Evolutionary conservation across 1,140 invertebrate genomes (phyloP).

Genomic region (Sarcophaga bullata): DNA sequence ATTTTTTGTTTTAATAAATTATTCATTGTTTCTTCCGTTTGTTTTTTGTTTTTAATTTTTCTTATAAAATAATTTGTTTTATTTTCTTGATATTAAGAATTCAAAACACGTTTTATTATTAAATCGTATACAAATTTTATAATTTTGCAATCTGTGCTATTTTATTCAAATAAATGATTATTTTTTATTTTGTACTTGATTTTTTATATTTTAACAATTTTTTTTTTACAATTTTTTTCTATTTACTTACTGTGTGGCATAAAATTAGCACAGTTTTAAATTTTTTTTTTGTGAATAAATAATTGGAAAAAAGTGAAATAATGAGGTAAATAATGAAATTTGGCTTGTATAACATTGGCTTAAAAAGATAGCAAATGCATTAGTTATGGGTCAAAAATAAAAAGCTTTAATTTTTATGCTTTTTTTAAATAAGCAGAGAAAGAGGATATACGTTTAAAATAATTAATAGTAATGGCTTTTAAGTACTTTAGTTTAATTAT

Average conservation of each 20-base stretch:
- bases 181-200: neutral
- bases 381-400: no score
- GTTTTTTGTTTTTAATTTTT: neutral
- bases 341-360: neutral
- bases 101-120: constrained; percentile 6
- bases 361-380: no score
- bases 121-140: neutral
- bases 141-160: constrained; percentile 7
- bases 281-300: neutral
- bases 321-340: neutral
- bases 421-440: no score
- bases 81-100: neutral
- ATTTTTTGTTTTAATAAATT: neutral
- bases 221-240: no score
- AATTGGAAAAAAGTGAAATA: neutral
- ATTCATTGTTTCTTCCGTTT: constrained; percentile 13
- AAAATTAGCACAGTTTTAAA: neutral
- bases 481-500: no score
- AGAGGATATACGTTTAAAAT: no score
- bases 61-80: neutral
- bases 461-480: no score
- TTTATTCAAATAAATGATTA: no score
- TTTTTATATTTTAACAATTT: no score
- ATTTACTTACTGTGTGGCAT: neutral
- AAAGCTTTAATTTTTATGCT: no score